Evolutionary conservation across 2,888 invertebrate genomes (phyloP).

Genomic region (Nephrotoma flavescens): DNA sequence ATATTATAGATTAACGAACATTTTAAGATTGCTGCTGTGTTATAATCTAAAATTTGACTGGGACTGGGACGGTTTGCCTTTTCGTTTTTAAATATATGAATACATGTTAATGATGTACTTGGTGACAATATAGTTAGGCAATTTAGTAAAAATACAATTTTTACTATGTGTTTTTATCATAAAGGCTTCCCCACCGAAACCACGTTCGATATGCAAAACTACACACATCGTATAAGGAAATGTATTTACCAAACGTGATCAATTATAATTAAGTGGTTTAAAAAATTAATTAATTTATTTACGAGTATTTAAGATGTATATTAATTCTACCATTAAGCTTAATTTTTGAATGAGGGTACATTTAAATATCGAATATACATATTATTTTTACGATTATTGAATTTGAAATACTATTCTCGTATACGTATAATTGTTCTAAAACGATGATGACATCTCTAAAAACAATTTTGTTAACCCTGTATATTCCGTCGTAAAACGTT

Average conservation of each 20-base stretch:
- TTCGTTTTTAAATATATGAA: too few species aligned
- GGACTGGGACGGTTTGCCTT: too few species aligned
- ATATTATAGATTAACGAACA: too few species aligned
- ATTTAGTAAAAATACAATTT: too few species aligned
- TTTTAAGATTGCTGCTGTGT: too few species aligned
- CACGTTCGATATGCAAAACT: too few species aligned
- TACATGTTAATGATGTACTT: too few species aligned
- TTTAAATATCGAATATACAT: neutral
- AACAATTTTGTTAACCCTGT: neutral
- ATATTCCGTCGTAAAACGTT: neutral
- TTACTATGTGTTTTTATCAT: too few species aligned
- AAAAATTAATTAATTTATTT: neutral
- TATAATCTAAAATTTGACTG: too few species aligned
- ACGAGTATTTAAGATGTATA: neutral
- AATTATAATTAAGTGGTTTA: neutral
- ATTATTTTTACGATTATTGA: neutral
- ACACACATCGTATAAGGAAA: neutral
- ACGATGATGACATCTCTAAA: neutral
- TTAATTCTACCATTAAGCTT: neutral
- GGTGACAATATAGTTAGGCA: too few species aligned
- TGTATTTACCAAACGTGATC: neutral
- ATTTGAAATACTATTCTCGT: neutral
- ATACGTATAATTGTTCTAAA: neutral
- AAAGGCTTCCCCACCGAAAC: neutral
- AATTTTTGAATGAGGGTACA: neutral